Base-by-base conservation (phyloP, 2,888 invertebrate species). In the Spodoptera picta region DNA sequence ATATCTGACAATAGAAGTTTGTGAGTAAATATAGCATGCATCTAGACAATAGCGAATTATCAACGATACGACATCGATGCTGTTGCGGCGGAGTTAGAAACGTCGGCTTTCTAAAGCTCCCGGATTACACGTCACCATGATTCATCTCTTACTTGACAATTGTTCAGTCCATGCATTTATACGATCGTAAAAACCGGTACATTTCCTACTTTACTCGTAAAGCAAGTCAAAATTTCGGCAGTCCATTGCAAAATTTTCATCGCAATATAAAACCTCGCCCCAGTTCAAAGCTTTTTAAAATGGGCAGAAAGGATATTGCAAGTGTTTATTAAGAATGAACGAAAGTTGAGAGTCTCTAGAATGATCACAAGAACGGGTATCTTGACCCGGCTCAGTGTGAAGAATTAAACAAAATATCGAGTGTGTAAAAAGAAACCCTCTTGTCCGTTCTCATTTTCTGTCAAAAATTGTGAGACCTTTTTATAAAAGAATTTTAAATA, bases 241-340 rank as follows among this genome's bases (percentile, higher is more conserved):
- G 27, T 46, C 27, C 44, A n/a, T 41, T 7, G 27, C 47, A 51
- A 45, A 56, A 49, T 66, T 50, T 73, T 54, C 46, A 24, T 45
- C 45, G 55, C 58, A 66, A 73, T 47, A 55, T 58, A 31, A 48
- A 45, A 24, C 36, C 43, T 45, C 51, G 11, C 24, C 10, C 41
- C 43, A 73, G 57, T 73, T 62, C 62, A 74, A 68, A 69, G 70
- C 46, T 31, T 46, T 52, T 44, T 43, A 36, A 51, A 67, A 58
- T 44, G 48, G 56, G 69, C 42, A 53, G 57, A 49, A 66, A 65
- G 60, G 64, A 71, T 69, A 72, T 62, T 49, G 50, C 53, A 72
- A 72, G 75, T 67, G 72, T 66, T 78, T 78, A 72, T 78, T 75
- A 67, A 66, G 66, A 75, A 72, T 56, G 65, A 61, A 59, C 51